Evolutionary conservation across 1,140 invertebrate genomes (phyloP).

Genomic region (Drosophila dunni): DNA sequence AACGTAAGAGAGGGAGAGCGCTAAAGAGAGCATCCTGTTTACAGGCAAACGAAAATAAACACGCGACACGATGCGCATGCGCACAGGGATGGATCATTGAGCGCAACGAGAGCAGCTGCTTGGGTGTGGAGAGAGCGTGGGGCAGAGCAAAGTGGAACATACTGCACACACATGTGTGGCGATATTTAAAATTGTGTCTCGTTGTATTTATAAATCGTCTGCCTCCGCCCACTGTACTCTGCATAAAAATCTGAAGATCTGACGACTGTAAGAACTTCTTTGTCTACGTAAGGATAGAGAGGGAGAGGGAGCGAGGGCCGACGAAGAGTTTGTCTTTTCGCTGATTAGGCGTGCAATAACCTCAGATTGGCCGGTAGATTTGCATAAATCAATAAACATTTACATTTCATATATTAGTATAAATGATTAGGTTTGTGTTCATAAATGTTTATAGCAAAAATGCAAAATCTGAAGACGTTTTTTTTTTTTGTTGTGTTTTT

Average conservation of each 20-base stretch:
- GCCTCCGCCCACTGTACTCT: not conserved
- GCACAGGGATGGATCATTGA: conserved; percentile 29
- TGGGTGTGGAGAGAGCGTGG: not conserved
- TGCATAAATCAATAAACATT: conserved; percentile 77
- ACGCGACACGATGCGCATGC: conserved; percentile 36
- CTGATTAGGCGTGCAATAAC: conserved; percentile 62
- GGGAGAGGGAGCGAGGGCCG: not conserved
- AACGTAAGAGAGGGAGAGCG: conserved; percentile 3
- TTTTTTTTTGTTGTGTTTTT: conserved; percentile 1
- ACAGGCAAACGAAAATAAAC: conserved; percentile 51
- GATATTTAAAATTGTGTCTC: conserved; percentile 36
- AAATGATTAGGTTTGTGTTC: conserved; percentile 23
- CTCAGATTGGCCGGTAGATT: conserved; percentile 41
- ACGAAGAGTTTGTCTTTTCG: conserved; percentile 27
- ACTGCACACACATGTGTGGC: conserved; percentile 51
- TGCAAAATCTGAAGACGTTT: conserved; percentile 27
- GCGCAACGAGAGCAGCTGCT: conserved; percentile 10
- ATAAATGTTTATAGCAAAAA: conserved; percentile 37
- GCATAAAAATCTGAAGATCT: not conserved
- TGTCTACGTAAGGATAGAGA: not conserved
- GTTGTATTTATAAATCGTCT: conserved; percentile 62
- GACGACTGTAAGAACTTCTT: conserved; percentile 12
- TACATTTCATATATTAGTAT: conserved; percentile 13
- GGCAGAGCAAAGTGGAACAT: conserved; percentile 27
- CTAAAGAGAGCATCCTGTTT: conserved; percentile 42